A percentile compares a stretch with the other conserved stretches of the same genome.
Evolutionary conservation across 2,888 invertebrate species (phyloP).

Genomic region (Allolobophora icterica): DNA sequence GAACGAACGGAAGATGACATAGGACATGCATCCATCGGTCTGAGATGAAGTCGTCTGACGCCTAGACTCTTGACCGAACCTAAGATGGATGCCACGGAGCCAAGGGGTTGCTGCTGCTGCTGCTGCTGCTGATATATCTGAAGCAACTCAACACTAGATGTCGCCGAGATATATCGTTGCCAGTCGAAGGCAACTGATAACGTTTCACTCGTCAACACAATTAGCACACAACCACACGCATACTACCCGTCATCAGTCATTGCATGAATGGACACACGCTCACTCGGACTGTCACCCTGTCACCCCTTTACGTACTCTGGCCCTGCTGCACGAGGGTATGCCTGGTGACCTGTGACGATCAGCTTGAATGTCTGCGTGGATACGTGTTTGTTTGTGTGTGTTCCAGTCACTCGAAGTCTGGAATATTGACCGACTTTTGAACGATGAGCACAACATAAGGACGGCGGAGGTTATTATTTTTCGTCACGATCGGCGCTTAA

Average conservation of each 20-base stretch:
- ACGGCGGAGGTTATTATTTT: neutral
- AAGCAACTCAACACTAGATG: neutral
- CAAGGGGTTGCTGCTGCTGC: neutral
- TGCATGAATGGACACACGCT: neutral
- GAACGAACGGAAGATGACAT: neutral
- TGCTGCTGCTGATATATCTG: neutral
- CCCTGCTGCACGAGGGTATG: too few relatives aligned
- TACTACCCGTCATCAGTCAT: neutral
- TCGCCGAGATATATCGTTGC: neutral
- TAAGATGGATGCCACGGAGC: neutral
- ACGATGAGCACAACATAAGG: neutral
- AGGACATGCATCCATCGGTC: neutral
- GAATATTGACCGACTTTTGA: conserved; percentile 2
- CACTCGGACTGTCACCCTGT: neutral
- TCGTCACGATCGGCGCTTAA: neutral
- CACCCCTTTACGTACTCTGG: too few relatives aligned
- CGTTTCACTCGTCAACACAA: neutral
- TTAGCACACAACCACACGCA: neutral
- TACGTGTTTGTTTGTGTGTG: neutral
- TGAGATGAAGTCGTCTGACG: neutral
- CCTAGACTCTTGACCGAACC: neutral
- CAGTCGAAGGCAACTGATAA: neutral
- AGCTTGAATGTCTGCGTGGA: neutral
- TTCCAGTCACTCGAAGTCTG: neutral
- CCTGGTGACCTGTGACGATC: too few relatives aligned